Evolutionary conservation across 2,888 invertebrate species (phyloP), one percentile per base, ranked within the genome.

Genomic region (Xiphydria camelus): DNA sequence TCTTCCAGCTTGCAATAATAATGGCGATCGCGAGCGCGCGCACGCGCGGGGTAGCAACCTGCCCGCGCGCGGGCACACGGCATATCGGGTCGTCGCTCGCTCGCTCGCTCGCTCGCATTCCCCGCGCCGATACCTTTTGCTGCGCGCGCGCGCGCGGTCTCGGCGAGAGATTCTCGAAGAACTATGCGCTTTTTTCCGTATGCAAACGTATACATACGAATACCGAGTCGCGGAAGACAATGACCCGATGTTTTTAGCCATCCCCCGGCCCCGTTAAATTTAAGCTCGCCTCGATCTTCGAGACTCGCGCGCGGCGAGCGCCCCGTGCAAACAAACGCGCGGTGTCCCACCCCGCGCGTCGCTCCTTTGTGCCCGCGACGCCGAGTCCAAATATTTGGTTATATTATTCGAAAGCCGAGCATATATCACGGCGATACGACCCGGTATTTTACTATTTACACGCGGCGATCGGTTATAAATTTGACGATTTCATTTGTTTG

Each of bases 1-100:
- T 61, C 55, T 55, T 53, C 45, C 51, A 52, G 57, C 55, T 50
- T 53, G 56, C 55, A 59, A 66, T 58, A 62, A 62, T 53, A 55
- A 46, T 51, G 45, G 51, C 34, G 29, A 29, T 29, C 12, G 29
- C 29, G n/a, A n/a, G n/a, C n/a, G n/a, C n/a, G n/a, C n/a, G n/a
- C n/a, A n/a, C n/a, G n/a, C n/a, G n/a, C n/a, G n/a, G n/a, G n/a
- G n/a, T n/a, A n/a, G n/a, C n/a, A n/a, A n/a, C n/a, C n/a, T n/a
- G 37, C 23, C 23, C 47, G 29, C 47, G 45, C 47, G 4, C 15
- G n/a, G 15, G 14, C 12, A 17, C 22, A 14, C 3, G 21, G n/a
- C 19, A 19, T 7, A 19, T 34, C 17, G 35, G 53, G 39, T 44
- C 37, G 37, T 43, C 42, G 31, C 35, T 39, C 38, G 23, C 39